Percentiles rank a stretch among this genome's conserved stretches.
Evolutionary conservation across 1,140 invertebrate genomes (phyloP).

Genomic region (Drosophila novamexicana): DNA sequence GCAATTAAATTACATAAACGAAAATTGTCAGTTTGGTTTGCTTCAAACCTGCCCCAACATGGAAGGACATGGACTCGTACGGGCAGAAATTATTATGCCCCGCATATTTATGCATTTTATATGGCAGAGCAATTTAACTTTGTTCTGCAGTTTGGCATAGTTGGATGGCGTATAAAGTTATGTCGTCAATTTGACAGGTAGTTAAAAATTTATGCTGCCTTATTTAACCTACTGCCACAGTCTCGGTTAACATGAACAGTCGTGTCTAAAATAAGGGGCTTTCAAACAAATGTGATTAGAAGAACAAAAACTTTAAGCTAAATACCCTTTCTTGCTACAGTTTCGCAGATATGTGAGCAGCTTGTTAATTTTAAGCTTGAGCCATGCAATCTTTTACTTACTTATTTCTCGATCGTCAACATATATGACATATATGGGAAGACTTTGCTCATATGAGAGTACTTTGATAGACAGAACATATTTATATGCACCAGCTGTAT

Average conservation of each 20-base stretch:
- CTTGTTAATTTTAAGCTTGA: too few relatives aligned
- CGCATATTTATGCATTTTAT: slow-evolving; percentile 24
- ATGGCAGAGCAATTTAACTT: slow-evolving; percentile 60
- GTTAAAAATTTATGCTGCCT: slow-evolving; percentile 1
- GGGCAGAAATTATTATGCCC: neutral
- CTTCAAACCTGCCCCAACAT: slow-evolving; percentile 60
- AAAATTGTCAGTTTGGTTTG: slow-evolving; percentile 21
- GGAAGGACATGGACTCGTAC: slow-evolving; percentile 30
- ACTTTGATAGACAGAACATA: too few relatives aligned
- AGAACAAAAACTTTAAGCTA: too few relatives aligned
- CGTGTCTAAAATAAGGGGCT: neutral
- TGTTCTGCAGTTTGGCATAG: slow-evolving; percentile 37
- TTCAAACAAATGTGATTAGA: neutral
- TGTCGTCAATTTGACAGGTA: slow-evolving; percentile 26
- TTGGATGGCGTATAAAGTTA: slow-evolving; percentile 41
- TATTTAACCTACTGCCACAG: slow-evolving; percentile 27
- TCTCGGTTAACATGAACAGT: neutral
- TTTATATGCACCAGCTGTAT: too few relatives aligned
- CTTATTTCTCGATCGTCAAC: too few relatives aligned
- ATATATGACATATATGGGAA: too few relatives aligned
- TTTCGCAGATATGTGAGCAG: too few relatives aligned
- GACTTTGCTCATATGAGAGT: too few relatives aligned
- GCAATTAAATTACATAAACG: slow-evolving; percentile 64
- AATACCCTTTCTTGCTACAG: too few relatives aligned
- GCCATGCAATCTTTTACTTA: too few relatives aligned